A percentile compares a stretch with the other conserved stretches of the same genome.
Evolutionary conservation across 2,797 vertebrate species (phyloP).

Genomic region (Prunella strophiata): DNA sequence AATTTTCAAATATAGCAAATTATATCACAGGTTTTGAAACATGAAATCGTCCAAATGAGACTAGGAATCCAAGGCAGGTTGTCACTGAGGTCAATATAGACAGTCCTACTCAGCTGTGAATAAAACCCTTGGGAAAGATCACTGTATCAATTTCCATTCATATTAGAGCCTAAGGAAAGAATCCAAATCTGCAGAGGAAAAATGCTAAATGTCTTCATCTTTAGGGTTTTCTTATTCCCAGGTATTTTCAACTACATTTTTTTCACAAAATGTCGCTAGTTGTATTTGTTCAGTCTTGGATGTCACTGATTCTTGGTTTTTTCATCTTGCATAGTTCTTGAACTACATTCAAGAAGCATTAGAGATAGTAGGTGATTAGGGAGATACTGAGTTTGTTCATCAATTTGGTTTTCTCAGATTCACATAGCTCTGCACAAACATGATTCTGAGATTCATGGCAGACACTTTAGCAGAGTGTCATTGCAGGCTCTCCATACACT

Average conservation of each 20-base stretch:
- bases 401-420: not conserved
- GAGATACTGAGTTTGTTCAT: not conserved
- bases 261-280: not conserved
- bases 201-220: not conserved
- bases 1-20: not conserved
- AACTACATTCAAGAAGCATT: not conserved
- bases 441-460: constrained; percentile 30
- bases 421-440: not conserved
- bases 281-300: not conserved
- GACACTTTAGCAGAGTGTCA: constrained; percentile 12
- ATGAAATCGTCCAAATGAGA: not conserved
- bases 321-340: not conserved
- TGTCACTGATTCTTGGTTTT: not conserved
- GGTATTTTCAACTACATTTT: not conserved
- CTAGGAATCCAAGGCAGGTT: not conserved
- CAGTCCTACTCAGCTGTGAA: not conserved
- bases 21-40: not conserved
- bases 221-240: not conserved
- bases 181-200: not conserved
- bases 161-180: not conserved
- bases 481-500: not conserved
- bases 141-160: not conserved
- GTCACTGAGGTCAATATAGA: not conserved
- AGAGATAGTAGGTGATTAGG: not conserved
- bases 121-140: not conserved